These are phyloP conservation scores for Dryobotodes eremita DNA, from an alignment of 2,888 invertebrate genomes.

Conservation along the genomic window DNA sequence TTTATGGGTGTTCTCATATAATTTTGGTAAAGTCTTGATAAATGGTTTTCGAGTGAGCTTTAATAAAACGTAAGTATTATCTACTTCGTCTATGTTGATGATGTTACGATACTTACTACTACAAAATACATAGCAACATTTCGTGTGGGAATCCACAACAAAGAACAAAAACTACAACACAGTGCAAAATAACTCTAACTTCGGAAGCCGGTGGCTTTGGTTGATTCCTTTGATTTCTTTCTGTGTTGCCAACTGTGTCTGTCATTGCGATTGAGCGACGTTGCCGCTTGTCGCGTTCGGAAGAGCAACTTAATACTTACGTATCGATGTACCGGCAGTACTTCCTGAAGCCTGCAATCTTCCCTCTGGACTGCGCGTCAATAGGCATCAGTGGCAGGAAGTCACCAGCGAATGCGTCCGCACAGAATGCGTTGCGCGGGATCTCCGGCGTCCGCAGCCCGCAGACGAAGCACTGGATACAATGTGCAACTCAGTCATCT, in stretches of 20 bases:
- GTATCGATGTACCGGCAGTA: constrained; percentile 79
- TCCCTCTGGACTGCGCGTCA: constrained; percentile 73
- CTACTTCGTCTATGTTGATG: too few species aligned
- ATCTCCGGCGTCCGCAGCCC: constrained; percentile 74
- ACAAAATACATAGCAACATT: too few species aligned
- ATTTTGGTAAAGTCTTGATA: neutral
- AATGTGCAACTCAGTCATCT: neutral
- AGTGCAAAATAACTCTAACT: neutral
- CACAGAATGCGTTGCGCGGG: constrained; percentile 76
- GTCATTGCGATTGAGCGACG: neutral
- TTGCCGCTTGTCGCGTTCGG: too few species aligned
- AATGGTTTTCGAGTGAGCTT: neutral
- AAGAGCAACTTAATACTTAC: constrained; percentile 73
- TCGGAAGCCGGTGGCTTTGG: neutral
- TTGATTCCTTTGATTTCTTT: too few species aligned
- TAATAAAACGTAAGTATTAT: neutral
- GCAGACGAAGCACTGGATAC: constrained; percentile 81
- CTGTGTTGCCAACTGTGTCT: neutral
- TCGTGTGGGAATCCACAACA: too few species aligned
- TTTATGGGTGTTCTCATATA: neutral
- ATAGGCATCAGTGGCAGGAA: constrained; percentile 79
- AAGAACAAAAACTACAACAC: too few species aligned
- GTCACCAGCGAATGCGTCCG: constrained; percentile 81
- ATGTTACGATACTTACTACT: too few species aligned
- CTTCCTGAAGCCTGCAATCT: constrained; percentile 75